These are phyloP conservation scores for Melanotaenia pygmaea DNA, from an alignment of 2,797 vertebrate genomes.

Conservation along the genomic window DNA sequence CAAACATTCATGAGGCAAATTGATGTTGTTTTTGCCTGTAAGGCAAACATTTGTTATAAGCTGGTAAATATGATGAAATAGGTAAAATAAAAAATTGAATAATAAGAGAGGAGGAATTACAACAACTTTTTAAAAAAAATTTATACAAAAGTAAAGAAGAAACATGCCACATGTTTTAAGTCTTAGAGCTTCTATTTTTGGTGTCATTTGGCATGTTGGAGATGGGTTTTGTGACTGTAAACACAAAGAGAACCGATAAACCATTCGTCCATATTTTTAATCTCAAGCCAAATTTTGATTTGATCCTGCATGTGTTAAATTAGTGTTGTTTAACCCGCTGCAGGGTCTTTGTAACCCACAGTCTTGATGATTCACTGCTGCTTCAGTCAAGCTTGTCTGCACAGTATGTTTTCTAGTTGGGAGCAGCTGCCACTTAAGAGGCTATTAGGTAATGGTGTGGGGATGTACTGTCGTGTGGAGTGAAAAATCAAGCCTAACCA, in stretches of 20 bases:
- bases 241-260: conserved; percentile 31
- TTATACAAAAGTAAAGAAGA: conserved; percentile 8
- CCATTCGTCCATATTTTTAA: conserved; percentile 33
- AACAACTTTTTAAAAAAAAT: background rate
- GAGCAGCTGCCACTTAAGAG: conserved; percentile 61
- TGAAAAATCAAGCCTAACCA: conserved; percentile 30
- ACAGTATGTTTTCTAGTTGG: conserved; percentile 43
- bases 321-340: conserved; percentile 23
- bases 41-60: conserved; percentile 25
- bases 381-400: conserved; percentile 37
- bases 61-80: conserved; percentile 7
- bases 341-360: conserved; percentile 40
- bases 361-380: conserved; percentile 37
- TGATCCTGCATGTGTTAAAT: conserved; percentile 30
- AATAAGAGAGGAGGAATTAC: background rate
- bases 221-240: background rate
- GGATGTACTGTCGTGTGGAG: conserved; percentile 29
- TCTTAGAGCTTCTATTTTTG: conserved; percentile 4
- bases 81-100: background rate
- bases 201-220: background rate
- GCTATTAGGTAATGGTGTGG: conserved; percentile 48
- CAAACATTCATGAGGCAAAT: conserved; percentile 41
- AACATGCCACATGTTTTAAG: conserved; percentile 3
- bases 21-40: conserved; percentile 13
- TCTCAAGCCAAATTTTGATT: conserved; percentile 42